These are phyloP conservation scores for Hedychridium roseum DNA, from an alignment of 2,888 invertebrate species.

Conservation along the genomic window DNA sequence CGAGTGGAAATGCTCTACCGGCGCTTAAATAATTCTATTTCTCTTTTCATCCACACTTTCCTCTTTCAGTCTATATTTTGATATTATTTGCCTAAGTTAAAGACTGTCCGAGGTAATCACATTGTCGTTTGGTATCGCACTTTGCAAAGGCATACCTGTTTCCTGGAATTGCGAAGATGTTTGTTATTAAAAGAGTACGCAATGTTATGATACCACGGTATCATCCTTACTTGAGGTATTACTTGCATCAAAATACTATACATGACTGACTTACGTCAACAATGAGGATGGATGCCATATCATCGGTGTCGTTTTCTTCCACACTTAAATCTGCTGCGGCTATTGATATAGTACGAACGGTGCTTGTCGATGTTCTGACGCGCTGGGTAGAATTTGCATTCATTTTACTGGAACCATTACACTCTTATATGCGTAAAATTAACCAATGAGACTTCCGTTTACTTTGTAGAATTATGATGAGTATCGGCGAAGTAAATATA, in stretches of 20 bases:
- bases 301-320: constrained; percentile 51
- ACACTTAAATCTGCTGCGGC: constrained; percentile 46
- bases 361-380: constrained; percentile 47
- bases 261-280: constrained; percentile 43
- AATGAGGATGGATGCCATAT: constrained; percentile 52
- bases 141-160: constrained; percentile 41
- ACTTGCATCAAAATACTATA: not conserved
- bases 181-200: too few species aligned
- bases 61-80: constrained; percentile 6
- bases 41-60: constrained; percentile 2
- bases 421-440: constrained; percentile 37
- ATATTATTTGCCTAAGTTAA: constrained; percentile 32
- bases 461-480: constrained; percentile 8
- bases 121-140: constrained; percentile 50
- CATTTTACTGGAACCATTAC: constrained; percentile 40
- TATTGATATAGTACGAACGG: constrained; percentile 50
- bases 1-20: constrained; percentile 17
- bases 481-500: constrained; percentile 3
- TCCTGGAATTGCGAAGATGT: constrained; percentile 39
- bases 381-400: constrained; percentile 48
- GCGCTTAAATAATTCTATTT: constrained; percentile 12
- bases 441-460: constrained; percentile 21
- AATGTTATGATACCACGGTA: too few species aligned
- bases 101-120: constrained; percentile 45
- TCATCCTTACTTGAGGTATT: constrained; percentile 4